These are phyloP conservation scores for Leptura quadrifasciata DNA, from an alignment of 2,888 invertebrate species.

Conservation along the genomic window DNA sequence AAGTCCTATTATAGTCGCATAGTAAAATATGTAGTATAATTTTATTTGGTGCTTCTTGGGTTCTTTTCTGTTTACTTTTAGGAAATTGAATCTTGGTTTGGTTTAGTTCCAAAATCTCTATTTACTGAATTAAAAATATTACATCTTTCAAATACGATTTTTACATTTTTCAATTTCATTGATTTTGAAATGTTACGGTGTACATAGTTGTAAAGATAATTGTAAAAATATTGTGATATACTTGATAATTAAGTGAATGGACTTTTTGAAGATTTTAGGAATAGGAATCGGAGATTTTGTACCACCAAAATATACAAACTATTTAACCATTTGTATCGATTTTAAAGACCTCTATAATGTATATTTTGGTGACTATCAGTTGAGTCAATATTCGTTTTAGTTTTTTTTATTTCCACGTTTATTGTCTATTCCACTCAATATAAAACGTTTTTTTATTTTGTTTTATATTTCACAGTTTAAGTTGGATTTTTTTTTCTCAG, in stretches of 20 bases:
- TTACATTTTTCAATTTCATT: not conserved
- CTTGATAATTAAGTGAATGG: conserved; percentile 59
- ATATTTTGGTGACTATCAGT: conserved; percentile 18
- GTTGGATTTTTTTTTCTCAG: conserved; percentile 43
- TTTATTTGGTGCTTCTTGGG: not conserved
- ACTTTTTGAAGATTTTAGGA: conserved; percentile 47
- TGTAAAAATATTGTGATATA: conserved; percentile 60
- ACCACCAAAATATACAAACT: conserved; percentile 42
- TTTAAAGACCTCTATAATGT: not conserved
- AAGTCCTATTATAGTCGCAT: not conserved
- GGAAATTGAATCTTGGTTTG: not conserved
- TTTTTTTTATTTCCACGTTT: conserved; percentile 24
- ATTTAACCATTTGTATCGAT: not conserved
- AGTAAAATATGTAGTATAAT: not conserved
- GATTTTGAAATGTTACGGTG: not conserved
- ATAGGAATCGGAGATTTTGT: conserved; percentile 46
- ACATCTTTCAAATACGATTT: conserved; percentile 9
- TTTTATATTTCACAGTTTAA: conserved; percentile 37
- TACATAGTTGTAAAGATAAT: conserved; percentile 46
- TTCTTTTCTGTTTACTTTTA: not conserved
- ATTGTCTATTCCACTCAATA: conserved; percentile 20
- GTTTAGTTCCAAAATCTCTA: conserved; percentile 18
- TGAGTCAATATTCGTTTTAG: not conserved
- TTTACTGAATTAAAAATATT: conserved; percentile 32
- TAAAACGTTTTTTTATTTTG: conserved; percentile 40